Evolutionary conservation across 2,113 vertebrate species (phyloP).

Genomic region (Bostrychus sinensis): DNA sequence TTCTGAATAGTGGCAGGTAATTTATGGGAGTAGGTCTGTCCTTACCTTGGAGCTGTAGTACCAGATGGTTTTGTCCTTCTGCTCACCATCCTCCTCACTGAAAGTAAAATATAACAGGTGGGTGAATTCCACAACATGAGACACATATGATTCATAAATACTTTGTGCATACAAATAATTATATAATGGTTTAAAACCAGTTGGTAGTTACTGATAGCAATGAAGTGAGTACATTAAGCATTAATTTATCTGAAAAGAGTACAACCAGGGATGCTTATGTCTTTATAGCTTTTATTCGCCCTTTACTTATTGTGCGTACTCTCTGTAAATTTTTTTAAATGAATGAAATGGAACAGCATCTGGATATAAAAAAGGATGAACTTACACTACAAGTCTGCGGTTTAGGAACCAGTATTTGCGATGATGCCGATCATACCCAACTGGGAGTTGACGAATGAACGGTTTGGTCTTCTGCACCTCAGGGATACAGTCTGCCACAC

Average conservation of each 20-base stretch:
- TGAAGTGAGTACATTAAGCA: too few relatives aligned
- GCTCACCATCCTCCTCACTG: slow-evolving; percentile 76
- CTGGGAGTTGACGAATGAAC: slow-evolving; percentile 93
- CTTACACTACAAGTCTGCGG: slow-evolving; percentile 94
- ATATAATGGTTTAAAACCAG: too few relatives aligned
- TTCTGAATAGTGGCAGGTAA: neutral
- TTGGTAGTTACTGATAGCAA: too few relatives aligned
- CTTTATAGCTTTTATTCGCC: too few relatives aligned
- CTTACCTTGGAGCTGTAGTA: slow-evolving; percentile 78
- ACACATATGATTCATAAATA: too few relatives aligned
- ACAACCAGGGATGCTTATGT: too few relatives aligned
- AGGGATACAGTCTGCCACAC: slow-evolving; percentile 93
- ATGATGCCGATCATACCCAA: slow-evolving; percentile 91
- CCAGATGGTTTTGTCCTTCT: slow-evolving; percentile 75
- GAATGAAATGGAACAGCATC: neutral
- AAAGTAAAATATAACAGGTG: slow-evolving; percentile 21
- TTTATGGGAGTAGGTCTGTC: neutral
- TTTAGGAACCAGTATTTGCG: slow-evolving; percentile 98
- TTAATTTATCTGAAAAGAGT: too few relatives aligned
- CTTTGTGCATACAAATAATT: too few relatives aligned
- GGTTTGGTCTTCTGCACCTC: slow-evolving; percentile 96
- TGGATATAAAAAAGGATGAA: slow-evolving; percentile 43
- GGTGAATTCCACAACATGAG: neutral
- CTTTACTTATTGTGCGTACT: too few relatives aligned
- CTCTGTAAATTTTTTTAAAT: neutral